phyloP scores from a whole-genome alignment of 2,113 vertebrate species.

The Dolichotis patagonum region DNA sequence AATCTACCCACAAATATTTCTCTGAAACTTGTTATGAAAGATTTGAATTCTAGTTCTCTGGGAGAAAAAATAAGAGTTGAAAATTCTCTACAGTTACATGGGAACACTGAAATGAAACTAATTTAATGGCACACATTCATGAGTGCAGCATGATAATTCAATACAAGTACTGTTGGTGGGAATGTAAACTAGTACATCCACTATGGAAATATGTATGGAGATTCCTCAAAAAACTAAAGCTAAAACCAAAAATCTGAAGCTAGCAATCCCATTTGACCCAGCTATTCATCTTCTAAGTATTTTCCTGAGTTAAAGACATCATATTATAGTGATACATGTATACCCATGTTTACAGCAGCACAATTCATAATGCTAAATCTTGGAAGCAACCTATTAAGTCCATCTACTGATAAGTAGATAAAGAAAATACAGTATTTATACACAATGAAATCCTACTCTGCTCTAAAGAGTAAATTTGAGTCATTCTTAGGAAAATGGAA shows the following conservation, averaged over 20 bases:
- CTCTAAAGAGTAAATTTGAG: background rate
- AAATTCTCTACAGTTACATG: background rate
- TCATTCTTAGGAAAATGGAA: background rate
- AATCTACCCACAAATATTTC: conserved; percentile 62
- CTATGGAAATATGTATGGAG: background rate
- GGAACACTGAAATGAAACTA: background rate
- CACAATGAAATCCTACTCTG: background rate
- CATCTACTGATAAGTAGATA: background rate
- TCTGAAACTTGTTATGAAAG: background rate
- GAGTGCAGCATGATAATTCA: background rate
- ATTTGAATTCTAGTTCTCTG: background rate
- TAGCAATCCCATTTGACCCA: background rate
- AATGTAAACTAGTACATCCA: background rate
- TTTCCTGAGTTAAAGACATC: background rate
- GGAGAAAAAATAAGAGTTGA: background rate
- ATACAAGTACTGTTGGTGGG: background rate
- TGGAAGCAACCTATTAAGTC: background rate
- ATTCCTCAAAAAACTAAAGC: background rate
- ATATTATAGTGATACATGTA: background rate
- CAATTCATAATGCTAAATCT: background rate
- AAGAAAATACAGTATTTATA: background rate
- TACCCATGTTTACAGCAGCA: background rate
- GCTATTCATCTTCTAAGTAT: background rate
- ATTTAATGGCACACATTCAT: background rate
- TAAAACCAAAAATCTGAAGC: background rate